Conservation (phyloP, 1,140 invertebrate genomes). For the Adelges cooleyi region DNA sequence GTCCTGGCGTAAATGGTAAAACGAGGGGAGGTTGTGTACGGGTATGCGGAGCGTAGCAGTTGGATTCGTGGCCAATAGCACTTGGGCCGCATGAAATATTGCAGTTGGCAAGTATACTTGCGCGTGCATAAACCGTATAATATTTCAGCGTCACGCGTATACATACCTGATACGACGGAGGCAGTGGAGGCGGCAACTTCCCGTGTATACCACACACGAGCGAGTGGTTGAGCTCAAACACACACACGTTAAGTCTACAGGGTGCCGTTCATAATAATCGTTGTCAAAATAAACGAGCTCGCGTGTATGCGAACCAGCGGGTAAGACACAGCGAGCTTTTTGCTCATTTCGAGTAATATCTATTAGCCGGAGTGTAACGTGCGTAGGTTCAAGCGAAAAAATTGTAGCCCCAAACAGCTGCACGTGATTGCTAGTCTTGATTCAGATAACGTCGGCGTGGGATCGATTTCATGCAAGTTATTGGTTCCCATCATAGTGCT, state of each 20-base stretch:
- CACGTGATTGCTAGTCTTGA: too few relatives aligned
- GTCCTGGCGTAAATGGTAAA: background rate
- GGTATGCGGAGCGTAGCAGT: background rate
- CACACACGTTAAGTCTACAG: background rate
- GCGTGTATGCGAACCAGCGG: background rate
- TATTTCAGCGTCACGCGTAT: conserved; percentile 2
- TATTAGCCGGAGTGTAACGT: too few relatives aligned
- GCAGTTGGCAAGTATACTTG: background rate
- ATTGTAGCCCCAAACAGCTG: too few relatives aligned
- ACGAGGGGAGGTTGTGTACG: background rate
- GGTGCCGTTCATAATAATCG: conserved; percentile 19
- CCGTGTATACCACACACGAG: too few relatives aligned
- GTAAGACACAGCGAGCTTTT: too few relatives aligned
- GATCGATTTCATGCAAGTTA: too few relatives aligned
- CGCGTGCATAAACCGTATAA: conserved; percentile 16
- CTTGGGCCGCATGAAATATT: conserved; percentile 4
- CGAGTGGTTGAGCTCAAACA: too few relatives aligned
- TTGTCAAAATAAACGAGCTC: conserved; percentile 11
- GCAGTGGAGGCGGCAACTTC: too few relatives aligned
- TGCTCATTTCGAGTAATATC: too few relatives aligned
- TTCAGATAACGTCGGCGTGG: too few relatives aligned
- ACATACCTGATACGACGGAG: background rate
- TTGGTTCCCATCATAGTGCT: too few relatives aligned
- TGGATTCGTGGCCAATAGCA: conserved; percentile 5
- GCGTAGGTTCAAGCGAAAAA: too few relatives aligned